Evolutionary conservation across 2,797 vertebrate species (phyloP).

Genomic region (Semotilus atromaculatus): DNA sequence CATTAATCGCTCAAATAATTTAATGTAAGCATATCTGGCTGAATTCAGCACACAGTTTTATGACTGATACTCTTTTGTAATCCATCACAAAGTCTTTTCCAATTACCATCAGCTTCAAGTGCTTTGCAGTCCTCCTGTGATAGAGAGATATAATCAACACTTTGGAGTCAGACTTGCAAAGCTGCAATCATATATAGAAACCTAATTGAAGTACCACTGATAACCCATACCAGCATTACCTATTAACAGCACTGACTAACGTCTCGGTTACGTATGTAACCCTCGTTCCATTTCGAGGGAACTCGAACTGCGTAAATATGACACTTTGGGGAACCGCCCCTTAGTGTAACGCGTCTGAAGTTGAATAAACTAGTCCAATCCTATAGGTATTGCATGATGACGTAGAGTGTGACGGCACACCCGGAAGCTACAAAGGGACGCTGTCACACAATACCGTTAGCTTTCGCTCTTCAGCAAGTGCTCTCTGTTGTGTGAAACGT

Average conservation of each 20-base stretch:
- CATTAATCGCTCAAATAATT: constrained; percentile 24
- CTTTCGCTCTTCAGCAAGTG: too few species aligned
- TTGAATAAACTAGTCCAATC: too few species aligned
- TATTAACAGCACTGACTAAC: not conserved
- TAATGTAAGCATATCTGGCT: constrained; percentile 7
- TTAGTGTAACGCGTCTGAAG: too few species aligned
- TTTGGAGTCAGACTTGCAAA: constrained; percentile 5
- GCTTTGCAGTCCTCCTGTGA: constrained; percentile 14
- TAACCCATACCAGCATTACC: constrained; percentile 7
- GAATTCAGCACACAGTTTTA: constrained; percentile 20
- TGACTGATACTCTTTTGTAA: constrained; percentile 25
- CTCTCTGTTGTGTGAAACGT: too few species aligned
- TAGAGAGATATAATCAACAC: constrained; percentile 35
- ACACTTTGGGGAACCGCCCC: too few species aligned
- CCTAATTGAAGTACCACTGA: constrained; percentile 18
- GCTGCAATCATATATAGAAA: constrained; percentile 13
- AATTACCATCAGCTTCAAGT: constrained; percentile 36
- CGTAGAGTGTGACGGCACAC: too few species aligned
- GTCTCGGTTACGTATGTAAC: too few species aligned
- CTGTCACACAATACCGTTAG: too few species aligned
- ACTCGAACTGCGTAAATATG: too few species aligned
- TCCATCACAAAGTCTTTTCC: constrained; percentile 19
- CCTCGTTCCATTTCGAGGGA: too few species aligned
- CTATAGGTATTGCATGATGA: too few species aligned
- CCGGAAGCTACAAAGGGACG: too few species aligned